Percentiles rank a stretch among this genome's conserved stretches.
phyloP scores from a whole-genome alignment of 2,888 invertebrate genomes.

The Ophion slaviceki region DNA sequence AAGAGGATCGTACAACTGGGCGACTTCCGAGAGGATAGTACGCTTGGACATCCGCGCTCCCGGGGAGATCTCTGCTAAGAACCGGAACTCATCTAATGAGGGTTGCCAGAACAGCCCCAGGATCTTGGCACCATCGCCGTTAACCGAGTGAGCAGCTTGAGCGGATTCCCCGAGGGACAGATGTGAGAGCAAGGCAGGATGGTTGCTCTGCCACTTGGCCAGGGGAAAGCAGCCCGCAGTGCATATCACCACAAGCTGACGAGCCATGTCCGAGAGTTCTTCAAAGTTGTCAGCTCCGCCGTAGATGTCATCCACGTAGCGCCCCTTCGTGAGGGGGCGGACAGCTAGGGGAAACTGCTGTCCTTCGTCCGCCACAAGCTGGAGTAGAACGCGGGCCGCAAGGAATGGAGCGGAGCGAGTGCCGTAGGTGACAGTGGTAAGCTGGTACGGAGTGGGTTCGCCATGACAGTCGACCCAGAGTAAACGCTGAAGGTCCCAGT shows the following conservation, averaged over 20 bases:
- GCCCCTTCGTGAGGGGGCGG: not conserved
- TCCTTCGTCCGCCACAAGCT: conserved; percentile 15
- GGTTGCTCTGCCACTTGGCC: too few species aligned
- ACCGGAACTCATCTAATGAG: conserved; percentile 42
- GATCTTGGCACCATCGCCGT: conserved; percentile 41
- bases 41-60: conserved; percentile 46
- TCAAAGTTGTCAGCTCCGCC: not conserved
- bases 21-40: conserved; percentile 27
- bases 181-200: too few species aligned
- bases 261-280: not conserved
- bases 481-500: not conserved
- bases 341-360: not conserved
- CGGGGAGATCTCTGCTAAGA: not conserved
- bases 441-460: not conserved
- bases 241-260: too few species aligned
- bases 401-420: not conserved
- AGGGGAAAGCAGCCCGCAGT: too few species aligned
- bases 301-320: not conserved
- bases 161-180: too few species aligned
- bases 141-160: conserved; percentile 14
- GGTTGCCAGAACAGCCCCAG: conserved; percentile 63
- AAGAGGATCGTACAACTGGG: conserved; percentile 54
- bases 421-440: not conserved
- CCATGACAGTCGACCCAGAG: not conserved
- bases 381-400: not conserved